Evolutionary conservation across 1,140 invertebrate species (phyloP).

Genomic region (Meloidogyne floridensis): DNA sequence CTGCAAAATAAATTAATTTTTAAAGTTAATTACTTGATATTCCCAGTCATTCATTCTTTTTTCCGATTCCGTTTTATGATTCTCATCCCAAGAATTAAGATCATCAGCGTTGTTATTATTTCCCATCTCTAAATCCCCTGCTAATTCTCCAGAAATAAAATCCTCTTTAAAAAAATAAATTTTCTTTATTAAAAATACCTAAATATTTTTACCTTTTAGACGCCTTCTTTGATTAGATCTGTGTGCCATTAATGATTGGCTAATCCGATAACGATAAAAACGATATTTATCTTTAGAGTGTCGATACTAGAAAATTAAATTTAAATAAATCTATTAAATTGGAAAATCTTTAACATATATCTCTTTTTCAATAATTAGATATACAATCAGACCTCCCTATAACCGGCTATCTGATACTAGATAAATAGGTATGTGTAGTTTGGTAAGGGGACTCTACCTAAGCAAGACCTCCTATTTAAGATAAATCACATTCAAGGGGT

Average conservation of each 20-base stretch:
- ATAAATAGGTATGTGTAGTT: no score
- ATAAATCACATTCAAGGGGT: no score
- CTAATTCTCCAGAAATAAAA: slow-evolving; percentile 17
- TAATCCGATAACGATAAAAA: slow-evolving; percentile 20
- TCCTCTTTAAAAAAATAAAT: background rate
- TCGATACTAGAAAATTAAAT: slow-evolving; percentile 17
- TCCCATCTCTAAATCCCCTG: slow-evolving; percentile 12
- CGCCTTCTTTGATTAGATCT: slow-evolving; percentile 1
- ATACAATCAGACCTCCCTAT: no score
- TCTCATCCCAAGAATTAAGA: slow-evolving; percentile 4
- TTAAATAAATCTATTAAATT: background rate
- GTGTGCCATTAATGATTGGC: slow-evolving; percentile 1
- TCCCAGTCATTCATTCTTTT: slow-evolving; percentile 43
- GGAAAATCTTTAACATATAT: no score
- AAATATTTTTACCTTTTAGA: slow-evolving; percentile 14
- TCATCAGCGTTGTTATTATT: background rate
- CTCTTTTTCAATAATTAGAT: no score
- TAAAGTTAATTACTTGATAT: slow-evolving; percentile 30
- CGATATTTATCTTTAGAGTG: slow-evolving; percentile 13
- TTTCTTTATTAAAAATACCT: background rate
- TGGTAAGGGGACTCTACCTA: no score
- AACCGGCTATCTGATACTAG: no score
- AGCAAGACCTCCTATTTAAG: no score
- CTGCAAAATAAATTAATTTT: no score
- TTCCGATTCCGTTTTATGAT: slow-evolving; percentile 10